Evolutionary conservation across 2,888 invertebrate genomes (phyloP).

Genomic region (Charanyca ferruginea): DNA sequence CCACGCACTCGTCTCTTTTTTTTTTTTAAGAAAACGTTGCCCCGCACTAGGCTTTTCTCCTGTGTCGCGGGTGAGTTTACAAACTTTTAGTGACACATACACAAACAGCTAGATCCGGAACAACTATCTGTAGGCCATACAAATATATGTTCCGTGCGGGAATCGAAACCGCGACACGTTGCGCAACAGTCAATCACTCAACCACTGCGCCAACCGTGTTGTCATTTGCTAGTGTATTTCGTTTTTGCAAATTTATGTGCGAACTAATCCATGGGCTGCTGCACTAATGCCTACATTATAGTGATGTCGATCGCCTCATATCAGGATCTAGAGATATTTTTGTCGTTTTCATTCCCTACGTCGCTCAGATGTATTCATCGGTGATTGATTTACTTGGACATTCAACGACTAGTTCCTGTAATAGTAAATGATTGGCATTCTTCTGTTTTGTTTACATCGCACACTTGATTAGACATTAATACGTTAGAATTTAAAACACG

Average conservation of each 20-base stretch:
- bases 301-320: constrained; percentile 60
- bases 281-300: constrained; percentile 60
- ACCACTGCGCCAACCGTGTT: too few species aligned
- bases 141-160: too few species aligned
- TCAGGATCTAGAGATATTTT: constrained; percentile 55
- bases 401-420: constrained; percentile 42
- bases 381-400: constrained; percentile 55
- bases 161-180: too few species aligned
- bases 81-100: too few species aligned
- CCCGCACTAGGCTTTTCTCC: too few species aligned
- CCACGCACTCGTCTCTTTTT: too few species aligned
- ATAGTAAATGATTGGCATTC: constrained; percentile 45
- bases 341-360: constrained; percentile 48
- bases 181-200: too few species aligned
- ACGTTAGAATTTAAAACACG: neutral
- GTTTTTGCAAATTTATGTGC: neutral
- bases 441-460: constrained; percentile 28
- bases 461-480: neutral
- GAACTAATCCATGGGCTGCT: constrained; percentile 2
- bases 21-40: too few species aligned
- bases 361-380: constrained; percentile 17
- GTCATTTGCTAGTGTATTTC: neutral
- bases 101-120: too few species aligned
- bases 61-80: too few species aligned
- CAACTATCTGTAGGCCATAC: too few species aligned